Evolutionary conservation across 2,797 vertebrate species (phyloP).

Genomic region (Odontamblyopus rebecca): DNA sequence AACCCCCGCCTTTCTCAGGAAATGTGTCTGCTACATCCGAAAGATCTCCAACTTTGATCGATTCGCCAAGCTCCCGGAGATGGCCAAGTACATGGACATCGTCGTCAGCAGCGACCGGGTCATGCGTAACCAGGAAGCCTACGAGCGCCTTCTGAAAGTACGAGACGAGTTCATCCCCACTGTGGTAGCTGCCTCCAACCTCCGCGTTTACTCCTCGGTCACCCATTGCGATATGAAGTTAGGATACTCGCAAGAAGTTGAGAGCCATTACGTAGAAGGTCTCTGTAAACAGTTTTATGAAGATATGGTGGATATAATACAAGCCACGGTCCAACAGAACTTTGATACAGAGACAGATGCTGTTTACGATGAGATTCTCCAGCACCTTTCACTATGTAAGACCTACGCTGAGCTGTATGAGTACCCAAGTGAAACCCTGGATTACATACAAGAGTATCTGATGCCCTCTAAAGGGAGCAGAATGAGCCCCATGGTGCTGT

Average conservation of each 20-base stretch:
- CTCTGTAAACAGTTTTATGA: conserved; percentile 99
- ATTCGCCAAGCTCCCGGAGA: conserved; percentile 93
- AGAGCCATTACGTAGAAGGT: conserved; percentile 97
- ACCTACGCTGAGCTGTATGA: conserved; percentile 88
- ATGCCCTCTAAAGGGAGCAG: conserved; percentile 87
- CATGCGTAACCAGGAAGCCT: conserved; percentile 92
- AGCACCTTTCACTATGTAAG: conserved; percentile 94
- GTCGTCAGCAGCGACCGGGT: conserved; percentile 82
- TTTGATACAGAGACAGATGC: conserved; percentile 94
- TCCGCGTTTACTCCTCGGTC: conserved; percentile 95
- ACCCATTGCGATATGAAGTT: conserved; percentile 99
- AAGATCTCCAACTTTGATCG: conserved; percentile 98
- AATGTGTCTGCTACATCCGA: conserved; percentile 98
- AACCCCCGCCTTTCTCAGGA: conserved; percentile 96
- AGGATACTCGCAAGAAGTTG: conserved; percentile 96
- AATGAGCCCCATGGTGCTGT: conserved; percentile 88
- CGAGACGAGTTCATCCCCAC: conserved; percentile 98
- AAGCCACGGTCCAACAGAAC: conserved; percentile 97
- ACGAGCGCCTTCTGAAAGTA: conserved; percentile 93
- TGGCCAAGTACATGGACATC: conserved; percentile 94
- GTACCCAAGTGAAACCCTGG: conserved; percentile 89
- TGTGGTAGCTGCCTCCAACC: conserved; percentile 92
- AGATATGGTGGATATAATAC: conserved; percentile 99
- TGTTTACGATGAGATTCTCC: conserved; percentile 93
- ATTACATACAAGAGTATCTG: conserved; percentile 89